Conservation (phyloP, 2,113 vertebrate genomes). For the Oncorhynchus gorbuscha region DNA sequence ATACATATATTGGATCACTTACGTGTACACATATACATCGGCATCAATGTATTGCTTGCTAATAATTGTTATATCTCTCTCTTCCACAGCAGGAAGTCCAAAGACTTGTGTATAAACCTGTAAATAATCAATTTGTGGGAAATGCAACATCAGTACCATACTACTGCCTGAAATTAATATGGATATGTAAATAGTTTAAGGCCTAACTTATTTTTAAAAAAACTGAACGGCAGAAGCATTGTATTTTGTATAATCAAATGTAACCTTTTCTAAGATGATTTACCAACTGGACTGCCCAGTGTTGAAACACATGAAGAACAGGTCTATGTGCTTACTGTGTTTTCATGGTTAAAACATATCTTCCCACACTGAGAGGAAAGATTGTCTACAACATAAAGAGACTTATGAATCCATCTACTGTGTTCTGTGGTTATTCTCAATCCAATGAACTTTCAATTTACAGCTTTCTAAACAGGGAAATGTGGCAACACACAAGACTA, state of each 20-base stretch:
- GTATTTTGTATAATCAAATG: constrained; percentile 50
- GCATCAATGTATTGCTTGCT: neutral
- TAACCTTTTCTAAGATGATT: constrained; percentile 45
- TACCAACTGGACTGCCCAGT: constrained; percentile 58
- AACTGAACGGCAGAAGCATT: constrained; percentile 45
- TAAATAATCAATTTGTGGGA: constrained; percentile 63
- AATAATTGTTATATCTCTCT: constrained; percentile 28
- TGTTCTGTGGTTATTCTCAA: constrained; percentile 22
- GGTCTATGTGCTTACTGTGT: neutral
- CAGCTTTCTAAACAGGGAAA: neutral
- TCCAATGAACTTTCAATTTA: neutral
- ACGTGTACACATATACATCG: neutral
- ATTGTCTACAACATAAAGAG: constrained; percentile 47
- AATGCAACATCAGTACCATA: constrained; percentile 35
- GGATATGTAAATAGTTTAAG: constrained; percentile 72
- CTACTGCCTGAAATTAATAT: constrained; percentile 25
- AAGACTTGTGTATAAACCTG: constrained; percentile 67
- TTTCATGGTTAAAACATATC: neutral
- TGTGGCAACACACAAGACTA: too few species aligned
- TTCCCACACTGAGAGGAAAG: constrained; percentile 16
- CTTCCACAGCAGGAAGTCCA: constrained; percentile 59
- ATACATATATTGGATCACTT: neutral
- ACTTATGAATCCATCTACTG: constrained; percentile 9
- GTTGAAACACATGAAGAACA: constrained; percentile 12
- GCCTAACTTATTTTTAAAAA: constrained; percentile 58